Conservation (phyloP, 2,888 invertebrate genomes). For the Horisme vitalbata region DNA sequence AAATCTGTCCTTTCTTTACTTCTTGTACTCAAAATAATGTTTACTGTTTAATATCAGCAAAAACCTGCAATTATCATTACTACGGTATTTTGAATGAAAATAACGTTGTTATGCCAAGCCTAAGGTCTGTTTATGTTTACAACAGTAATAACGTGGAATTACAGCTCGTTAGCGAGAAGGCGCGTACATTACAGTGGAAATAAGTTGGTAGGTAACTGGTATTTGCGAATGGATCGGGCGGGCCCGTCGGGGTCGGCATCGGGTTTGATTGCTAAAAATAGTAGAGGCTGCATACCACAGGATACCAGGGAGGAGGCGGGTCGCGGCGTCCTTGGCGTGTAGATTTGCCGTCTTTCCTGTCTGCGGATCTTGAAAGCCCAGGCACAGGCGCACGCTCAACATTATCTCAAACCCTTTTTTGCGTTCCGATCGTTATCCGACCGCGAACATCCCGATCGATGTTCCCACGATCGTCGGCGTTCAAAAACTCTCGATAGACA, state of each 20-base stretch:
- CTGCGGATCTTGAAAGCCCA: constrained; percentile 28
- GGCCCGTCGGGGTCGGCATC: constrained; percentile 51
- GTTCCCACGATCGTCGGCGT: constrained; percentile 72
- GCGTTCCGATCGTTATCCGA: constrained; percentile 76
- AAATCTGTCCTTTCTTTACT: too few species aligned
- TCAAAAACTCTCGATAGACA: constrained; percentile 63
- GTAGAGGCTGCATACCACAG: constrained; percentile 43
- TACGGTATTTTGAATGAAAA: constrained; percentile 27
- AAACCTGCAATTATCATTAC: constrained; percentile 27
- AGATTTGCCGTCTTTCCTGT: constrained; percentile 49
- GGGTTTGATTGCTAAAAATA: constrained; percentile 78
- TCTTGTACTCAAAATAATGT: too few species aligned
- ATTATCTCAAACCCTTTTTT: constrained; percentile 79
- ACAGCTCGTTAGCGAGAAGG: constrained; percentile 47
- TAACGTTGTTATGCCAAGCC: constrained; percentile 23
- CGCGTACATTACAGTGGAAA: constrained; percentile 35
- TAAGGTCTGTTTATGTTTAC: constrained; percentile 33
- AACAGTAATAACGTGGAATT: constrained; percentile 38
- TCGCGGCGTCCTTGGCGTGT: constrained; percentile 65
- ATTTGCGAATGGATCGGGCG: constrained; percentile 48
- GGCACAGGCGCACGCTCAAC: constrained; percentile 48
- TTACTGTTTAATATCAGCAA: constrained; percentile 7
- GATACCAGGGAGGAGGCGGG: constrained; percentile 31
- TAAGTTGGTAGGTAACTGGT: too few species aligned
- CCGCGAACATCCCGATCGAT: constrained; percentile 70